Evolutionary conservation across 2,888 invertebrate genomes (phyloP).

Genomic region (Ophonus ardosiacus): DNA sequence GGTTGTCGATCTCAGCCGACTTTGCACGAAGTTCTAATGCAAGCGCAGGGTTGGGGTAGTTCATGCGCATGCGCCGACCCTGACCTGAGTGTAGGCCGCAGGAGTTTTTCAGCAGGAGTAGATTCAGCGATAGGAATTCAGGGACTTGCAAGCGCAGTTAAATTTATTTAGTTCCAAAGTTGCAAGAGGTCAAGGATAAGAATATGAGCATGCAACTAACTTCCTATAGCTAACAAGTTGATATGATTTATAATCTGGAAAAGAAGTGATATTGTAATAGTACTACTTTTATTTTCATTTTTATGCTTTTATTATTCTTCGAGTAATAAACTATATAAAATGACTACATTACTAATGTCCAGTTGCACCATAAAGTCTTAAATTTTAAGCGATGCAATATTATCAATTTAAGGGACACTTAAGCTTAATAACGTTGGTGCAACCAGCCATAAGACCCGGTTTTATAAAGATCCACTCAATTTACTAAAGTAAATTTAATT

Average conservation of each 20-base stretch:
- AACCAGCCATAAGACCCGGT: too few species aligned
- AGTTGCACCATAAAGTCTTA: too few species aligned
- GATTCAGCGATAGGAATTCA: slow-evolving; percentile 7
- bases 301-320: neutral
- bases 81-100: slow-evolving; percentile 12
- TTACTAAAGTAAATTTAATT: too few species aligned
- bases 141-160: neutral
- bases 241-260: neutral
- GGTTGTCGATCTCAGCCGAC: slow-evolving; percentile 8
- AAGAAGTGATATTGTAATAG: neutral
- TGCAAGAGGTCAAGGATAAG: neutral
- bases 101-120: slow-evolving; percentile 3
- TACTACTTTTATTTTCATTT: neutral
- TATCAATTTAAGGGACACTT: too few species aligned
- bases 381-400: too few species aligned
- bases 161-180: slow-evolving; percentile 14
- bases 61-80: slow-evolving; percentile 19
- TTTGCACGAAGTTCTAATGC: slow-evolving; percentile 28
- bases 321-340: neutral
- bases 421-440: too few species aligned
- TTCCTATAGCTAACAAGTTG: neutral
- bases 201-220: neutral
- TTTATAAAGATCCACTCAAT: too few species aligned
- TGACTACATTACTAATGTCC: too few species aligned
- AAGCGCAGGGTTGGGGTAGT: neutral